These are phyloP conservation scores for Rhinatrema bivittatum DNA, from an alignment of 2,797 vertebrate species.

Conservation along the genomic window DNA sequence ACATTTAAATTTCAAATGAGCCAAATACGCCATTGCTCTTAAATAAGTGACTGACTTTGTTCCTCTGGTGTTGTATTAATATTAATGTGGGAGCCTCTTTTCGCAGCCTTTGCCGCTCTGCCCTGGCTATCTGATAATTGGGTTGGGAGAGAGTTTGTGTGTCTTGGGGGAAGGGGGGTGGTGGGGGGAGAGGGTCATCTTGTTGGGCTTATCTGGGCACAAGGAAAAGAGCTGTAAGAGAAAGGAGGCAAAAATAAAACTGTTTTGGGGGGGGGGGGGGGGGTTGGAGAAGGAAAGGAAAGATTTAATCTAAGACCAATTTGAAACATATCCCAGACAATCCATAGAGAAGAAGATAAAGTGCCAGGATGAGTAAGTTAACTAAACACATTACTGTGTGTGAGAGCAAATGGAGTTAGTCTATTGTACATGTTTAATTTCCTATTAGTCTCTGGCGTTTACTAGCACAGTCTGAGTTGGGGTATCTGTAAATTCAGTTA, in stretches of 20 bases:
- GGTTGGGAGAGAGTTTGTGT: constrained; percentile 38
- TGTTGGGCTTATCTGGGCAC: constrained; percentile 53
- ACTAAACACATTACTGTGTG: constrained; percentile 60
- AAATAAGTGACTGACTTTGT: constrained; percentile 54
- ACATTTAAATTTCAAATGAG: constrained; percentile 60
- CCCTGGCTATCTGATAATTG: constrained; percentile 54
- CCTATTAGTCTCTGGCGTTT: constrained; percentile 72
- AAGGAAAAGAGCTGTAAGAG: constrained; percentile 51
- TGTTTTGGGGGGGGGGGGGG: too few species aligned
- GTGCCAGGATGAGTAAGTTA: constrained; percentile 64
- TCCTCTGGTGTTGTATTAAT: constrained; percentile 54
- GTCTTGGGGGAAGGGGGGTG: too few species aligned
- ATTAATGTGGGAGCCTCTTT: constrained; percentile 45
- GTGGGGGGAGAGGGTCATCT: constrained; percentile 52
- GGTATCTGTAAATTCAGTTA: constrained; percentile 80
- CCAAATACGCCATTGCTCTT: constrained; percentile 46
- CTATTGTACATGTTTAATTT: constrained; percentile 79
- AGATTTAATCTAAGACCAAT: constrained; percentile 68
- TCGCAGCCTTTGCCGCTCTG: constrained; percentile 33
- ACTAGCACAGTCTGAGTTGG: constrained; percentile 55
- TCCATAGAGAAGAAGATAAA: constrained; percentile 62
- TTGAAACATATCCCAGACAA: constrained; percentile 65
- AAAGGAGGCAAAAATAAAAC: constrained; percentile 35
- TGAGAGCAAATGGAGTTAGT: constrained; percentile 65
- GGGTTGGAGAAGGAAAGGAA: constrained; percentile 47